A percentile compares a stretch with the other conserved stretches of the same genome.
These are phyloP conservation scores for Morpho helenor DNA, from an alignment of 2,888 invertebrate species.

Conservation along the genomic window DNA sequence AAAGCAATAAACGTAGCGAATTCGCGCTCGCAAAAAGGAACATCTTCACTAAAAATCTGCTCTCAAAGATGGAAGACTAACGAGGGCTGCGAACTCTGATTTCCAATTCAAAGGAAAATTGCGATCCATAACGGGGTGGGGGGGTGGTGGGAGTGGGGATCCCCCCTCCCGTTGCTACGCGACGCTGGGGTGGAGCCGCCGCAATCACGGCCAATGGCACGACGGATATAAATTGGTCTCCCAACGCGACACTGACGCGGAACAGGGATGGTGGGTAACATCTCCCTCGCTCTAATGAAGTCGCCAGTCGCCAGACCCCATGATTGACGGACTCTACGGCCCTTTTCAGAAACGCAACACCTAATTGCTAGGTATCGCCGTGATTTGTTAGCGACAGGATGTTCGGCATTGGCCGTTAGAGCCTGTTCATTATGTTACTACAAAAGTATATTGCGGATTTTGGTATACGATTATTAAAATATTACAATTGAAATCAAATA, in stretches of 20 bases:
- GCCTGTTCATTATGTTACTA: slow-evolving; percentile 3
- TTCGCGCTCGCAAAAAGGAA: slow-evolving; percentile 38
- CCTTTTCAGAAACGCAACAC: slow-evolving; percentile 65
- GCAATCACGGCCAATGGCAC: slow-evolving; percentile 80
- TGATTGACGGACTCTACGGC: slow-evolving; percentile 69
- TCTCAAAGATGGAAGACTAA: slow-evolving; percentile 73
- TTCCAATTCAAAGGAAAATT: slow-evolving; percentile 81
- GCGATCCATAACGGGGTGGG: slow-evolving; percentile 75
- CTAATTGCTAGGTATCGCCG: slow-evolving; percentile 58
- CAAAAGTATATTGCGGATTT: neutral
- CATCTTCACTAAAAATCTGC: slow-evolving; percentile 76
- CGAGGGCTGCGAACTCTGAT: slow-evolving; percentile 77
- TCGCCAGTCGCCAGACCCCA: slow-evolving; percentile 64
- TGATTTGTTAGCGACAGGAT: slow-evolving; percentile 31
- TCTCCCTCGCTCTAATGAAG: slow-evolving; percentile 72
- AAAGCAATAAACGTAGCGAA: slow-evolving; percentile 11
- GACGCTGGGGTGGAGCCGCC: slow-evolving; percentile 82
- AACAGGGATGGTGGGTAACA: slow-evolving; percentile 46
- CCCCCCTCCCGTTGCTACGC: slow-evolving; percentile 80
- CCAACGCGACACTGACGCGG: slow-evolving; percentile 65
- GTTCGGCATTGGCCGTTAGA: slow-evolving; percentile 16
- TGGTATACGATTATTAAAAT: too few relatives aligned
- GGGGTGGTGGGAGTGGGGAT: slow-evolving; percentile 42
- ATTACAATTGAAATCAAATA: too few relatives aligned
- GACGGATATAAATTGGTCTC: slow-evolving; percentile 80